A percentile compares a stretch with the other conserved stretches of the same genome.
Conservation (phyloP, 2,888 invertebrate species). For the Spialia ferax region DNA sequence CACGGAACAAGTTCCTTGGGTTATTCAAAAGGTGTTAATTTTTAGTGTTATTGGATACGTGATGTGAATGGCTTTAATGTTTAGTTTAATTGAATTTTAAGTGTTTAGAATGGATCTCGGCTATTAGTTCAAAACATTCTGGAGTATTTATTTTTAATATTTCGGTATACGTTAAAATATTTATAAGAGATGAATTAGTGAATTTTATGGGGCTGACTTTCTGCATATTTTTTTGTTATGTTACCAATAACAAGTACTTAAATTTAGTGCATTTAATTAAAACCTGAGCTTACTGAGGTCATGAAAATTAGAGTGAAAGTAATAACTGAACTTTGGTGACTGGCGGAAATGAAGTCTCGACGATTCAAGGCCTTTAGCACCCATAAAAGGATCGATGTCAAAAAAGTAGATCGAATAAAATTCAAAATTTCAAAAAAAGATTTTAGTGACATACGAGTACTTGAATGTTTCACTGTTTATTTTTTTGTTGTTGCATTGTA, state of each 20-base stretch:
- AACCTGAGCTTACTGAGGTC: constrained; percentile 60
- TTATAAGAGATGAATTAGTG: no score
- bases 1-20: constrained; percentile 50
- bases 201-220: no score
- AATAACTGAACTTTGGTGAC: constrained; percentile 60
- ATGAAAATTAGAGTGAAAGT: constrained; percentile 79
- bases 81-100: constrained; percentile 15
- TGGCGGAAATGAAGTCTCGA: constrained; percentile 68
- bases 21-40: constrained; percentile 40
- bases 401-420: constrained; percentile 17
- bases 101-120: not conserved
- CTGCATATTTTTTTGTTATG: not conserved
- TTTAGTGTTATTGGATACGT: constrained; percentile 23
- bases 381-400: constrained; percentile 67
- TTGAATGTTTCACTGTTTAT: not conserved
- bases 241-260: not conserved
- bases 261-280: constrained; percentile 24
- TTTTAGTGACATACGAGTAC: not conserved
- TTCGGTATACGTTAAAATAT: not conserved
- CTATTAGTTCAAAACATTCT: constrained; percentile 3
- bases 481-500: not conserved
- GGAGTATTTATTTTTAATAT: not conserved
- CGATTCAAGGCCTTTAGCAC: constrained; percentile 69
- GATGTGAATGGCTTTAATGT: constrained; percentile 6
- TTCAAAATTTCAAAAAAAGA: not conserved